Evolutionary conservation across 2,888 invertebrate species (phyloP).

Genomic region (Fissipunctia ypsillon): DNA sequence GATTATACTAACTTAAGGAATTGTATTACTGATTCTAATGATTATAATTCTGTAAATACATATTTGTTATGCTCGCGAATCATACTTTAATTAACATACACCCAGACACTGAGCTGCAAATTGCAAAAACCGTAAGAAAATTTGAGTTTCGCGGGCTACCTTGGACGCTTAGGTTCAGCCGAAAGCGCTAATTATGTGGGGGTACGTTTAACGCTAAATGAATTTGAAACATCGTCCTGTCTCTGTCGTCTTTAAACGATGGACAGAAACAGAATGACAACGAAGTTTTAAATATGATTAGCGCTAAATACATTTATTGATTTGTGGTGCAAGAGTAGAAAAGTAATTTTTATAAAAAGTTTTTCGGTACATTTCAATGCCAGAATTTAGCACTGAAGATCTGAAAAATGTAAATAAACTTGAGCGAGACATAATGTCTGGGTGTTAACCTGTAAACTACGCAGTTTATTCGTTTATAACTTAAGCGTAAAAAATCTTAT

Average conservation of each 20-base stretch:
- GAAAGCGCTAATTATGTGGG: too few relatives aligned
- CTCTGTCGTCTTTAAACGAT: neutral
- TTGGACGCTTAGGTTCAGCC: too few relatives aligned
- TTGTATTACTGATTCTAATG: too few relatives aligned
- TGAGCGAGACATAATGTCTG: conserved; percentile 11
- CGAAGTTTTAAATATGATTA: too few relatives aligned
- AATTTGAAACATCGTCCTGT: neutral
- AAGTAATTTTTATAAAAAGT: neutral
- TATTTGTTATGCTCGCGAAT: too few relatives aligned
- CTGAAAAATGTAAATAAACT: neutral
- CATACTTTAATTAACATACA: too few relatives aligned
- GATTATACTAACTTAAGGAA: too few relatives aligned
- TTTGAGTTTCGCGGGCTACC: too few relatives aligned
- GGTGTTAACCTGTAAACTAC: conserved; percentile 4
- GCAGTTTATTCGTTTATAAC: conserved; percentile 9
- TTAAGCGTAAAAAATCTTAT: neutral
- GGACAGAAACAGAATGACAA: neutral
- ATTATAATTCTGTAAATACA: too few relatives aligned
- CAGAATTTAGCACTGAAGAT: neutral
- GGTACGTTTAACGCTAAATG: neutral
- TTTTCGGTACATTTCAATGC: neutral
- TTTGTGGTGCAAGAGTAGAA: neutral
- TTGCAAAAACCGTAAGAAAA: too few relatives aligned
- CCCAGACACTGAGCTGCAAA: too few relatives aligned
- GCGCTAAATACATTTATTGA: too few relatives aligned